phyloP scores from a whole-genome alignment of 2,113 vertebrate genomes.

The Cygnus atratus region DNA sequence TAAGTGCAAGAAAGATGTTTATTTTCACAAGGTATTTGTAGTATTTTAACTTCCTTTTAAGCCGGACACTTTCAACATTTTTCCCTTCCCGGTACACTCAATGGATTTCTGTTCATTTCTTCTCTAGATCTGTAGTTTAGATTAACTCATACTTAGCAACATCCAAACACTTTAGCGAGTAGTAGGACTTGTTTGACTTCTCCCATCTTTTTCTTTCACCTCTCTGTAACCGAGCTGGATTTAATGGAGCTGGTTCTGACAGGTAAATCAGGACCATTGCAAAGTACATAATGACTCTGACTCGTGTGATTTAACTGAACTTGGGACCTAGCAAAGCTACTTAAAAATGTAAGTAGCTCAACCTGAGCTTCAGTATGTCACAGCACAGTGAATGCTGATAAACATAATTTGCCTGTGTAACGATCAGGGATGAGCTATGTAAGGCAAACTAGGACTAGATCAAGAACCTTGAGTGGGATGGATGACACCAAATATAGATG shows the following conservation, averaged over 20 bases:
- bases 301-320: background rate
- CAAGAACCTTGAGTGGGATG: background rate
- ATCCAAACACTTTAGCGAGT: background rate
- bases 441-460: constrained; percentile 8
- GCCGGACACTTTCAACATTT: background rate
- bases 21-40: background rate
- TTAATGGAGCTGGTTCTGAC: constrained; percentile 31
- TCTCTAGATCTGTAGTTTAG: background rate
- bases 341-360: constrained; percentile 28
- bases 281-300: background rate
- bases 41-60: constrained; percentile 13
- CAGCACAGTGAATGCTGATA: background rate
- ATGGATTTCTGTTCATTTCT: background rate
- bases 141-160: constrained; percentile 25
- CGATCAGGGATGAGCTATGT: background rate
- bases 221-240: background rate
- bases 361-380: background rate
- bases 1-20: background rate
- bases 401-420: constrained; percentile 37
- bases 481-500: background rate
- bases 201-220: background rate
- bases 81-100: background rate
- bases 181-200: constrained; percentile 34
- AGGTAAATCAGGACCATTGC: constrained; percentile 30
- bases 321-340: constrained; percentile 6